phyloP scores from a whole-genome alignment of 2,113 vertebrate genomes.

The Rhinolophus sinicus region DNA sequence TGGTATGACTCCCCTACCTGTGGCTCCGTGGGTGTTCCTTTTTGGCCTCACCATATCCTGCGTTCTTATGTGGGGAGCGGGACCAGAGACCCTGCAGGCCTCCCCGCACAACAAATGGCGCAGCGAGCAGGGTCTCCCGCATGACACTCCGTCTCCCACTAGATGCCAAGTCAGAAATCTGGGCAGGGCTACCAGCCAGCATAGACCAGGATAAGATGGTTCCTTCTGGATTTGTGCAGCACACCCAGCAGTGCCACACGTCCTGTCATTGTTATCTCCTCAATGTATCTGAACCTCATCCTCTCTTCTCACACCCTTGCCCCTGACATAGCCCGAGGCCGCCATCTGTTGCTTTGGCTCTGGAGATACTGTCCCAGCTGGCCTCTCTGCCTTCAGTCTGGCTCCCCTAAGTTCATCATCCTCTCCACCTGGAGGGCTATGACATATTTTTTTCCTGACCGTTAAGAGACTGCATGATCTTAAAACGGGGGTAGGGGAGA shows the following conservation, averaged over 20 bases:
- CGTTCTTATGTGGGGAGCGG: too few relatives aligned
- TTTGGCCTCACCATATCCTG: too few relatives aligned
- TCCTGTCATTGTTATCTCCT: neutral
- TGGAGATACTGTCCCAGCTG: neutral
- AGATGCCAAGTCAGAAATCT: neutral
- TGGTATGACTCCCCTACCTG: too few relatives aligned
- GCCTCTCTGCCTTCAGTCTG: neutral
- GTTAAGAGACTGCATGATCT: neutral
- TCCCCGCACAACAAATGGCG: too few relatives aligned
- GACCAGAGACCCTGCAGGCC: too few relatives aligned
- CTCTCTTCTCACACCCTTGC: neutral
- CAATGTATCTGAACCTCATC: neutral
- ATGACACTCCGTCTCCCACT: too few relatives aligned
- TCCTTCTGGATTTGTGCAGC: neutral
- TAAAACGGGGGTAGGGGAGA: neutral
- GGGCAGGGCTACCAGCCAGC: neutral
- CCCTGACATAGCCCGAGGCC: neutral
- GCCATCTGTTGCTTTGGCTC: neutral
- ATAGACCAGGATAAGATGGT: neutral
- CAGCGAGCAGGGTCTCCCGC: too few relatives aligned
- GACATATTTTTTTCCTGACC: neutral
- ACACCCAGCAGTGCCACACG: fast-evolving
- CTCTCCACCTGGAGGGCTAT: neutral
- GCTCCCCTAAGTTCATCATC: neutral
- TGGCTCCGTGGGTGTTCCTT: too few relatives aligned